Percentiles rank a stretch among this genome's conserved stretches.
Evolutionary conservation across 1,140 invertebrate species (phyloP).

Genomic region (Panonychus citri): DNA sequence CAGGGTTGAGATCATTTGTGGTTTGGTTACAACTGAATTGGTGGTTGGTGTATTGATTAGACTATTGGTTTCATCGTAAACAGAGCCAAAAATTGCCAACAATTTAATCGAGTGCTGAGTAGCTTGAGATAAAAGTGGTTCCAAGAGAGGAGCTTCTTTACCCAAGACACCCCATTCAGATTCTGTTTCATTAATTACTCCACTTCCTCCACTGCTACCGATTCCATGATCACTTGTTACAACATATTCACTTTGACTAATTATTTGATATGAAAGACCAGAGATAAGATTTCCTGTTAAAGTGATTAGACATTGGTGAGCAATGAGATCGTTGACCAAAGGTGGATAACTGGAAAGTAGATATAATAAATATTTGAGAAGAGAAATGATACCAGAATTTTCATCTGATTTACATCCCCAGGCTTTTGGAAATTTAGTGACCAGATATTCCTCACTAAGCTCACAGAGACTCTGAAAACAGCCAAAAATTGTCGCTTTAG

Average conservation of each 20-base stretch:
- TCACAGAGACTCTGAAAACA: not conserved
- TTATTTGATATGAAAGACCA: conserved; percentile 22
- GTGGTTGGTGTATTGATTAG: not conserved
- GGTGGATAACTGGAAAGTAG: conserved; percentile 31
- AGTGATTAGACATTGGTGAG: conserved; percentile 34
- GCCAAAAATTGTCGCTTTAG: not conserved
- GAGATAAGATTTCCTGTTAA: conserved; percentile 39
- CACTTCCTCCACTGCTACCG: not conserved
- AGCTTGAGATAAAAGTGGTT: not conserved
- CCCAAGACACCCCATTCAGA: not conserved
- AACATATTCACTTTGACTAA: not conserved
- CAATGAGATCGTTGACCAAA: conserved; percentile 34
- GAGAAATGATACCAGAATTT: not conserved
- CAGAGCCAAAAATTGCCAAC: not conserved
- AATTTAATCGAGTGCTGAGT: conserved; percentile 5
- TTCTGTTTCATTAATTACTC: not conserved
- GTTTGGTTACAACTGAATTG: not conserved
- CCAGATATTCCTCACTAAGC: conserved; percentile 30
- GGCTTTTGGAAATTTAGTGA: not conserved
- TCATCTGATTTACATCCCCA: not conserved
- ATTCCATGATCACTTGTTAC: no score
- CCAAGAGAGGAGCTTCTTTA: not conserved
- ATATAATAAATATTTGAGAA: conserved; percentile 21
- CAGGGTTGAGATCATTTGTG: not conserved
- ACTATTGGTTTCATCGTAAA: conserved; percentile 1